Base-by-base conservation (phyloP, 2,888 invertebrate genomes). In the Oscheius myriophilus region DNA sequence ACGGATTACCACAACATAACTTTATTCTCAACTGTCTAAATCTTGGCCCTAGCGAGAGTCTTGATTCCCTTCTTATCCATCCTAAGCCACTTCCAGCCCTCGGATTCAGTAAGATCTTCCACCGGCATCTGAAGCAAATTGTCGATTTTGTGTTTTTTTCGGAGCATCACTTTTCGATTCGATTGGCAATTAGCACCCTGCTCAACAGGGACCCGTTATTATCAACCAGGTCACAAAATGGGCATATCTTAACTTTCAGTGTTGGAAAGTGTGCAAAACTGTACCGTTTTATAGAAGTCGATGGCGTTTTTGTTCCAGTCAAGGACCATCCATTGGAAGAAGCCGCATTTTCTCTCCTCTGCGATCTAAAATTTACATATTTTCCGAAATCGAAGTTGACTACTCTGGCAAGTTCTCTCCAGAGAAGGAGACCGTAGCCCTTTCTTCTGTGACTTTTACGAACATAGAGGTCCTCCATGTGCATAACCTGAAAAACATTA, bases 381-480 rank as follows among this genome's bases (percentile, higher is more conserved):
- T n/a, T n/a, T n/a, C n/a, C n/a, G n/a, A n/a, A n/a, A n/a, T n/a
- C n/a, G n/a, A n/a, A 7, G 7, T 11, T n/a, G 23, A n/a, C 18
- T 11, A 49, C 49, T 18, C 41, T 57, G n/a, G 57, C 57, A 0
- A 57, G 39, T 18, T 57, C 57, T n/a, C 41, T 57, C 57, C 57
- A 57, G 1, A 57, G 39, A 41, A 57, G 41, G 21, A 57, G 39
- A 2, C 57, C 57, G 21, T 57, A 57, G n/a, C 57, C 57, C 41
- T 57, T 57, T 42, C 57, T 57, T 39, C 57, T 39, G 7, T 57
- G 57, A 39, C 41, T 57, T 23, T 57, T 21, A 41, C 57, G 39
- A 41, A 57, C 57, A 41, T 41, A 57, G 41, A 57, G 21, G 21
- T 57, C 57, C 18, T 57, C 57, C 57, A 57, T 57, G 18, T 57